Percentiles rank a stretch among this genome's conserved stretches.
These are phyloP conservation scores for Phylloscopus trochiloides DNA, from an alignment of 2,113 vertebrate species.

Conservation along the genomic window DNA sequence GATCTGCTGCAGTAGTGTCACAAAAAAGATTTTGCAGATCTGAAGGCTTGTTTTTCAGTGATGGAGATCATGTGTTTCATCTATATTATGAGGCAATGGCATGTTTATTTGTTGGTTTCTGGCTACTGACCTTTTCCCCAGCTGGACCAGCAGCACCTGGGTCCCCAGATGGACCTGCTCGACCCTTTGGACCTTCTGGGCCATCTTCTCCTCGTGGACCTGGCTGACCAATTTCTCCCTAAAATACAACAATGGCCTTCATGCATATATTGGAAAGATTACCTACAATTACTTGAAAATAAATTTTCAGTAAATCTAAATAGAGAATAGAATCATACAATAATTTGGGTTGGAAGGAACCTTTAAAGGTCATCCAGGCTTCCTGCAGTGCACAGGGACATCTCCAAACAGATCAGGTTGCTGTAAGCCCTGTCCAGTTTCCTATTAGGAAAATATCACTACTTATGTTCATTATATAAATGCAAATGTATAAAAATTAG, in stretches of 20 bases:
- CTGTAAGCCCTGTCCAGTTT: background rate
- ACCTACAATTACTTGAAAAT: background rate
- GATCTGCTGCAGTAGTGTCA: background rate
- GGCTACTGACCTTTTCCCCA: conserved; percentile 89
- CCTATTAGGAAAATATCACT: background rate
- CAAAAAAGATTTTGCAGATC: background rate
- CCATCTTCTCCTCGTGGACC: conserved; percentile 93
- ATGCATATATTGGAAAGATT: background rate
- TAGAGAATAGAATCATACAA: background rate
- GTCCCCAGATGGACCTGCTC: conserved; percentile 89
- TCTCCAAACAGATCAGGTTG: background rate
- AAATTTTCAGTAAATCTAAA: background rate
- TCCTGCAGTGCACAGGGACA: background rate
- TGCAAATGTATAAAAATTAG: background rate
- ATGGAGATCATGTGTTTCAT: background rate
- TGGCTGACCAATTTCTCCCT: conserved; percentile 89
- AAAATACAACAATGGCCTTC: background rate
- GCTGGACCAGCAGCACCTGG: conserved; percentile 85
- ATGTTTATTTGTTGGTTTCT: background rate
- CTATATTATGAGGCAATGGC: background rate
- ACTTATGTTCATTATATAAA: background rate
- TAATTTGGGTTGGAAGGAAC: background rate
- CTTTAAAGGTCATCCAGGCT: background rate
- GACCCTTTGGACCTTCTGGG: conserved; percentile 95
- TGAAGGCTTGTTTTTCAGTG: background rate